These are phyloP conservation scores for Habropoda laboriosa DNA, from an alignment of 1,140 invertebrate genomes.

Conservation along the genomic window DNA sequence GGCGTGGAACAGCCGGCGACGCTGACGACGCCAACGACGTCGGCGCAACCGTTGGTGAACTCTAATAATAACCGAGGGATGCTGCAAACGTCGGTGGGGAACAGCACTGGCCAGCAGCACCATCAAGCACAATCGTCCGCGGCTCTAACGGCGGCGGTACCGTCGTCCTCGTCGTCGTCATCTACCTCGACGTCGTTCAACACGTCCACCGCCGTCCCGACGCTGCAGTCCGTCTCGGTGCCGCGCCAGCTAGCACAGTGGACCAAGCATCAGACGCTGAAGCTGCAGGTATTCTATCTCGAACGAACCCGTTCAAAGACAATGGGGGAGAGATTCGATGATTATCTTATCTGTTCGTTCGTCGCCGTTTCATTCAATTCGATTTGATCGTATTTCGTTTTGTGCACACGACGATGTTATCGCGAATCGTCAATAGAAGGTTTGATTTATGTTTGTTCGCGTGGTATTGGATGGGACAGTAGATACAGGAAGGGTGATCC, in stretches of 20 bases:
- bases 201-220: slow-evolving; percentile 67
- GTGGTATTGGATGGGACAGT: background rate
- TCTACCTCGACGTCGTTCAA: slow-evolving; percentile 69
- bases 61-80: slow-evolving; percentile 79
- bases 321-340: background rate
- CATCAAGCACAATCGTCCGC: slow-evolving; percentile 65
- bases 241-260: slow-evolving; percentile 79
- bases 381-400: background rate
- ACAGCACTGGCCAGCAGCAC: slow-evolving; percentile 58
- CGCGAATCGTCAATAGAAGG: background rate
- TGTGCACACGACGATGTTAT: slow-evolving; percentile 1
- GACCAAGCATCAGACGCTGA: slow-evolving; percentile 78
- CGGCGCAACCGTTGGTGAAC: slow-evolving; percentile 70
- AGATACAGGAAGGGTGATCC: too few species aligned
- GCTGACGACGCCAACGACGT: slow-evolving; percentile 59
- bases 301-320: background rate
- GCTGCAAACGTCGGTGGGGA: slow-evolving; percentile 72
- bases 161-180: slow-evolving; percentile 48
- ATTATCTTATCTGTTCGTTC: too few species aligned
- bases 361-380: background rate
- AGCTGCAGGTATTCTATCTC: slow-evolving; percentile 73
- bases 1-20: slow-evolving; percentile 53
- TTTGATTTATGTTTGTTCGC: background rate
- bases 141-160: slow-evolving; percentile 57
- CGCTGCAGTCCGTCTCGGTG: slow-evolving; percentile 70